Evolutionary conservation across 2,113 vertebrate genomes (phyloP).

Genomic region (Aviceda subcristata): DNA sequence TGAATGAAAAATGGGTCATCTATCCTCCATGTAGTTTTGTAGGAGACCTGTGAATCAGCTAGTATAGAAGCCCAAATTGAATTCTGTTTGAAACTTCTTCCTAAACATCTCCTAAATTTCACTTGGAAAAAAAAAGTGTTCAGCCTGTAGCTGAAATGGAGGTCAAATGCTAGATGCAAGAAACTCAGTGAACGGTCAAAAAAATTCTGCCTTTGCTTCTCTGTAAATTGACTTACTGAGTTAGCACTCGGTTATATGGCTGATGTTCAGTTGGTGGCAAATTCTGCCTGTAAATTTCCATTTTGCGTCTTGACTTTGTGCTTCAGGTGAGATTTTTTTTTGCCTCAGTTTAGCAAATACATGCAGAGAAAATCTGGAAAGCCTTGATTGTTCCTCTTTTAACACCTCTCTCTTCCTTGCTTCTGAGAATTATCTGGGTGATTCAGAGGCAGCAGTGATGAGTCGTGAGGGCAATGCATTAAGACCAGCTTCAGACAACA

Average conservation of each 20-base stretch:
- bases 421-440: slow-evolving; percentile 35
- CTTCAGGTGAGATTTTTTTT: not conserved
- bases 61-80: not conserved
- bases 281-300: not conserved
- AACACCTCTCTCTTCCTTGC: not conserved
- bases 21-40: not conserved
- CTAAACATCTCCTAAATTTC: not conserved
- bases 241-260: not conserved
- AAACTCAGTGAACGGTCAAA: not conserved
- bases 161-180: not conserved
- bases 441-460: slow-evolving; percentile 44
- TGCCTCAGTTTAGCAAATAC: not conserved
- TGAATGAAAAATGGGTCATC: not conserved
- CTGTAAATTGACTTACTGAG: not conserved
- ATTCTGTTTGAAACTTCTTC: not conserved
- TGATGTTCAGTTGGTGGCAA: not conserved
- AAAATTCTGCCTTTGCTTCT: not conserved
- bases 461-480: slow-evolving; percentile 39
- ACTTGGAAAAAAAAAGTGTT: not conserved
- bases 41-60: not conserved
- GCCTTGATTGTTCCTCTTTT: slow-evolving; percentile 21
- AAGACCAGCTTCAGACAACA: slow-evolving; percentile 38
- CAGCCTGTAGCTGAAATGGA: not conserved
- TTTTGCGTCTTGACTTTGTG: not conserved
- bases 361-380: not conserved